Evolutionary conservation across 1,140 invertebrate species (phyloP).

Genomic region (Diuraphis noxia): DNA sequence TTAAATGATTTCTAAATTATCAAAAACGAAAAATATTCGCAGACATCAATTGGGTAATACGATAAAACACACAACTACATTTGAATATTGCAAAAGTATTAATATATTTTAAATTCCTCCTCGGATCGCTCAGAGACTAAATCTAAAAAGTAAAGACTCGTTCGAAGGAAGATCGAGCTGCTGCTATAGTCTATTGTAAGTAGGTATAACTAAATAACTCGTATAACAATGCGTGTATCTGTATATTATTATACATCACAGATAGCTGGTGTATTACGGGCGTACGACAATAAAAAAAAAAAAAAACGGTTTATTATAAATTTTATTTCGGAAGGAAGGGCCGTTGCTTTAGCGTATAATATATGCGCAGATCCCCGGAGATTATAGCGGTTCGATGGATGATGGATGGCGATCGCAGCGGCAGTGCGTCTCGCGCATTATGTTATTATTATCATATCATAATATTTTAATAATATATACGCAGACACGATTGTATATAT

Average conservation of each 20-base stretch:
- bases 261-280: background rate
- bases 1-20: no score
- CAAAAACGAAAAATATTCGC: background rate
- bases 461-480: background rate
- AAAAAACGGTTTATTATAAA: background rate
- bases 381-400: background rate
- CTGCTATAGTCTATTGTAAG: background rate
- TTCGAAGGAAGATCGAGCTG: background rate
- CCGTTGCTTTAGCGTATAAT: background rate
- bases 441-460: background rate
- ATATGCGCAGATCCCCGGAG: slow-evolving; percentile 5
- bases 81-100: background rate
- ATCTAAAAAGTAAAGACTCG: background rate
- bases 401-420: slow-evolving; percentile 18
- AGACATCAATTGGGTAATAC: background rate
- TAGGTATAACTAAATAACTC: background rate
- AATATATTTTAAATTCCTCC: background rate
- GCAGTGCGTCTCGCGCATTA: background rate
- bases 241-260: no score
- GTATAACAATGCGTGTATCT: background rate
- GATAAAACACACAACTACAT: background rate
- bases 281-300: background rate
- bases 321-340: background rate
- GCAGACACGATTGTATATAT: background rate
- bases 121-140: no score